Conservation (phyloP, 2,113 vertebrate genomes). For the Vanacampus margaritifer region DNA sequence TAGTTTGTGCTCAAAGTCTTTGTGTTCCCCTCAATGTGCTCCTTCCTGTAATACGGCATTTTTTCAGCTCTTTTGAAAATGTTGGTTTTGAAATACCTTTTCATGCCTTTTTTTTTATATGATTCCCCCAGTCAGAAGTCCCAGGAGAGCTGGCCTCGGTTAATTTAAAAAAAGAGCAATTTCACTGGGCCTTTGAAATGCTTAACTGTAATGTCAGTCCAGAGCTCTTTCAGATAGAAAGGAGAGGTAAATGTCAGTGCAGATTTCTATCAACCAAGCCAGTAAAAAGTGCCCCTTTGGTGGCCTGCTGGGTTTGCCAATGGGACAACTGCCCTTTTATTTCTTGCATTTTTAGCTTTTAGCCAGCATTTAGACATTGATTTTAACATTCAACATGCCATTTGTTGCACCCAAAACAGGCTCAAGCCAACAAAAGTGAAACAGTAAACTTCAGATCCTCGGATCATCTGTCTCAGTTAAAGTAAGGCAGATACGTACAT, state of each 20-base stretch:
- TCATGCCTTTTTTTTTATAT: constrained; percentile 39
- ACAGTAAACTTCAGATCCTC: background rate
- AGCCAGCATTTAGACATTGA: constrained; percentile 17
- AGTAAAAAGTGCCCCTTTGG: constrained; percentile 50
- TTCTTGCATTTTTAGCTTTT: constrained; percentile 19
- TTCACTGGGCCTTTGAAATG: constrained; percentile 58
- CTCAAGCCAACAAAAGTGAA: background rate
- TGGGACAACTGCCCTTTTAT: constrained; percentile 46
- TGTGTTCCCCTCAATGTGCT: no score
- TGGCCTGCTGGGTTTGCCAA: constrained; percentile 47
- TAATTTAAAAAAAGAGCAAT: constrained; percentile 52
- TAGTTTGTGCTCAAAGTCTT: no score
- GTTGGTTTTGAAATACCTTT: constrained; percentile 23
- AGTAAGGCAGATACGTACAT: no score
- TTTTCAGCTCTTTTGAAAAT: constrained; percentile 22
- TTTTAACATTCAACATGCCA: constrained; percentile 31
- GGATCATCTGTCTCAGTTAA: no score
- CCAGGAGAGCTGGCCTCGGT: constrained; percentile 27
- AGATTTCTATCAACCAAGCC: constrained; percentile 66
- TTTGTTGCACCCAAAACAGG: background rate
- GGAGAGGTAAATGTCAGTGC: constrained; percentile 67
- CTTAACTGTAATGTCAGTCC: constrained; percentile 48
- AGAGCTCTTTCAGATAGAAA: constrained; percentile 59
- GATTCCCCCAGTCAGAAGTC: constrained; percentile 12
- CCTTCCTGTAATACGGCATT: constrained; percentile 9